phyloP scores from a whole-genome alignment of 2,113 vertebrate species.

The Turdus rufiventris region DNA sequence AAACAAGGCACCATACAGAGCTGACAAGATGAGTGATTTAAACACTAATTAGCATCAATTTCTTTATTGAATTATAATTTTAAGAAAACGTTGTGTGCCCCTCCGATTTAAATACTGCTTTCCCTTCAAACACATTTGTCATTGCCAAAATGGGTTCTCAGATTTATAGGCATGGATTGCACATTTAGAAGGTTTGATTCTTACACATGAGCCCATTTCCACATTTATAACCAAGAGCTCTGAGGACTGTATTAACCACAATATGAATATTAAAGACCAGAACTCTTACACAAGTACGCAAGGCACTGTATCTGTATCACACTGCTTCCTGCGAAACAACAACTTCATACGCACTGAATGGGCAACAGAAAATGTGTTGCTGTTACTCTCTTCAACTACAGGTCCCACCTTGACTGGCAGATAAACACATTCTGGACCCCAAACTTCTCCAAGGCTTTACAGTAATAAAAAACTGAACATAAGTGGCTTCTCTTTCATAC shows the following conservation, averaged over 20 bases:
- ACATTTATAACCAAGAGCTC: background rate
- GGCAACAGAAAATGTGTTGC: background rate
- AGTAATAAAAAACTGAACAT: background rate
- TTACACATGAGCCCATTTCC: background rate
- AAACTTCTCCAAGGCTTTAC: background rate
- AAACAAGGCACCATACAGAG: constrained; percentile 26
- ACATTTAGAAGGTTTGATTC: background rate
- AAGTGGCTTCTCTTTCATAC: background rate
- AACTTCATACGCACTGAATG: background rate
- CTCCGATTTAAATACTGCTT: constrained; percentile 34
- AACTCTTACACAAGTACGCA: background rate
- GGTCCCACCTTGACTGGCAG: background rate
- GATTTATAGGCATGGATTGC: background rate
- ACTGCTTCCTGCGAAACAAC: background rate
- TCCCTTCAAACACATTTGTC: background rate
- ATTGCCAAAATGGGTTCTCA: background rate
- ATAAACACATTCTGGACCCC: background rate
- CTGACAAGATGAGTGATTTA: constrained; percentile 31
- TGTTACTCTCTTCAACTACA: background rate
- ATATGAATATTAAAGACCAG: background rate
- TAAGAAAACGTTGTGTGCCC: background rate
- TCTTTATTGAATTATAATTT: constrained; percentile 23
- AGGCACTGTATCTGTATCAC: background rate
- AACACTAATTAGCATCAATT: constrained; percentile 29
- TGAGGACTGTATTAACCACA: background rate